phyloP scores from a whole-genome alignment of 2,888 invertebrate species.

The Tenthredo livida region DNA sequence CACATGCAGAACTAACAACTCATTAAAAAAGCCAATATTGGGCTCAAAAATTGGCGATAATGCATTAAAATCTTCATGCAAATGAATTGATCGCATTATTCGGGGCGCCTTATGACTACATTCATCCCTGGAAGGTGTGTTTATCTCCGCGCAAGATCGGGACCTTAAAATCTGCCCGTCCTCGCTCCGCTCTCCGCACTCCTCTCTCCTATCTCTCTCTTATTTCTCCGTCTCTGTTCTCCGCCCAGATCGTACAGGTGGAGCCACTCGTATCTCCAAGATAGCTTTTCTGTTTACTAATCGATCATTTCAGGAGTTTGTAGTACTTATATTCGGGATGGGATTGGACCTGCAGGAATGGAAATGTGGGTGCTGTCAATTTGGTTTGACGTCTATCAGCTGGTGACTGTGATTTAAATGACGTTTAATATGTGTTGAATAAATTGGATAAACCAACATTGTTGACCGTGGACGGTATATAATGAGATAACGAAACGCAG shows the following conservation, averaged over 20 bases:
- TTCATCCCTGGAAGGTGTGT: neutral
- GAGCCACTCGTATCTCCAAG: constrained; percentile 45
- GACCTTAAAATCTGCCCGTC: neutral
- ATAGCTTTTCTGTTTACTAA: constrained; percentile 65
- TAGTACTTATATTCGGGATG: constrained; percentile 61
- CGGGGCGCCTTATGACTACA: neutral
- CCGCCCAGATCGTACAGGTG: constrained; percentile 44
- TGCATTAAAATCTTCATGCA: neutral
- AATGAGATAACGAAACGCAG: constrained; percentile 77
- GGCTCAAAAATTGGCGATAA: too few species aligned
- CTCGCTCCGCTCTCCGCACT: neutral
- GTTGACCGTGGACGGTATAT: constrained; percentile 64
- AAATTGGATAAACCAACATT: constrained; percentile 41
- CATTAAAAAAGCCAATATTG: neutral
- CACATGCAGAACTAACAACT: neutral
- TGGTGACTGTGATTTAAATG: constrained; percentile 51
- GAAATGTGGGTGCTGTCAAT: constrained; percentile 53
- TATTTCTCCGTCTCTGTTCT: neutral
- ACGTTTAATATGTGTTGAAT: constrained; percentile 53
- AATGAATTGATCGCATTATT: neutral
- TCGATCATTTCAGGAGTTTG: constrained; percentile 69
- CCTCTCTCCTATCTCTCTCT: neutral
- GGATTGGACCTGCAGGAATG: constrained; percentile 21
- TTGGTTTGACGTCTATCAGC: constrained; percentile 10
- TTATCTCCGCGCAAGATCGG: neutral